Conservation (phyloP, 2,113 vertebrate species). For the Mugil cephalus region DNA sequence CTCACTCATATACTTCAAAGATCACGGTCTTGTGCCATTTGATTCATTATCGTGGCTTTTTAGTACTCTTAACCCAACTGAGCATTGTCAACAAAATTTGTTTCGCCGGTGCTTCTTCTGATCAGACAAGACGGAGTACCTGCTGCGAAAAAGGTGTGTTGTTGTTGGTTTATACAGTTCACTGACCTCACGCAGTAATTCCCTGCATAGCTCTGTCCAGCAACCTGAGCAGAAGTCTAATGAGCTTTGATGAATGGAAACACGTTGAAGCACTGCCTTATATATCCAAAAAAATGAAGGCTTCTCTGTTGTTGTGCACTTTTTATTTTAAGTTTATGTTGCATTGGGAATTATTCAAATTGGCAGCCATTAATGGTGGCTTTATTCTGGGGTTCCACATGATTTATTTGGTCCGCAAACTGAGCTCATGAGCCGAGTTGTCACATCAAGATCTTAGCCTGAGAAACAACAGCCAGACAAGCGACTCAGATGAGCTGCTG, state of each 20-base stretch:
- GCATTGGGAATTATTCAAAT: not conserved
- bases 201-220: too few relatives aligned
- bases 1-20: too few relatives aligned
- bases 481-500: not conserved
- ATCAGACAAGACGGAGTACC: not conserved
- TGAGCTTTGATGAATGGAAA: not conserved
- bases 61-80: too few relatives aligned
- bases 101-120: too few relatives aligned
- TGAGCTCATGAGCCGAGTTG: not conserved
- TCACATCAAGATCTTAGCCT: slow-evolving; percentile 6
- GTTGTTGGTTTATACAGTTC: too few relatives aligned
- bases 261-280: not conserved
- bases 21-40: too few relatives aligned
- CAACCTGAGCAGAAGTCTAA: not conserved
- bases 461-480: not conserved
- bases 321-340: not conserved
- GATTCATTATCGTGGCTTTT: too few relatives aligned
- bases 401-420: not conserved
- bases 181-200: too few relatives aligned
- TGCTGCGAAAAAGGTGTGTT: too few relatives aligned
- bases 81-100: too few relatives aligned
- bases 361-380: not conserved
- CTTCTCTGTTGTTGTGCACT: not conserved
- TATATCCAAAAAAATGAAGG: not conserved
- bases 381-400: not conserved